phyloP scores from a whole-genome alignment of 1,140 invertebrate genomes.

The Drosophila melanogaster region DNA sequence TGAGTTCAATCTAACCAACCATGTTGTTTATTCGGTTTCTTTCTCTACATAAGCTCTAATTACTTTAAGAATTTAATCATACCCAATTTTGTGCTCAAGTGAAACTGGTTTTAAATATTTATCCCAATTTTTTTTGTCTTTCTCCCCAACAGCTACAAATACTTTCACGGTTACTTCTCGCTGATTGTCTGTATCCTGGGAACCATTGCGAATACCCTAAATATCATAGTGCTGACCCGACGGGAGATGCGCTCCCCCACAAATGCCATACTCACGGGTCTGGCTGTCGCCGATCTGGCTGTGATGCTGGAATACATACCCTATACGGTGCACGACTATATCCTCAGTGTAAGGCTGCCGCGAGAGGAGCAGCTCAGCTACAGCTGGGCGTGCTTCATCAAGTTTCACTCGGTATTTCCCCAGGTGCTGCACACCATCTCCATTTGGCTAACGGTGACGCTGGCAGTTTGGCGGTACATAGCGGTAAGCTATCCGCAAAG shows the following conservation, averaged over 20 bases:
- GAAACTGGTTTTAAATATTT: no score
- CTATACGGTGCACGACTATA: slow-evolving; percentile 92
- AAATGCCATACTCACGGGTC: slow-evolving; percentile 93
- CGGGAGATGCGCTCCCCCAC: slow-evolving; percentile 94
- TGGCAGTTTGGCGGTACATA: slow-evolving; percentile 97
- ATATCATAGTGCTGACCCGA: slow-evolving; percentile 96
- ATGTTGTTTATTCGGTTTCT: no score
- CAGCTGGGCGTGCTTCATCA: slow-evolving; percentile 91
- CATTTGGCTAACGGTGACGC: slow-evolving; percentile 95
- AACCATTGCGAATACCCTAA: slow-evolving; percentile 95
- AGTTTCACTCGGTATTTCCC: slow-evolving; percentile 93
- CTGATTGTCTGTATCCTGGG: slow-evolving; percentile 94
- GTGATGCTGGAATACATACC: slow-evolving; percentile 98
- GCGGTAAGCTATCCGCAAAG: slow-evolving; percentile 92
- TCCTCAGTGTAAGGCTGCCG: slow-evolving; percentile 84
- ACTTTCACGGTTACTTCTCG: slow-evolving; percentile 80
- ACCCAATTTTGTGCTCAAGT: no score
- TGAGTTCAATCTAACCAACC: no score
- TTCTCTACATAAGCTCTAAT: no score
- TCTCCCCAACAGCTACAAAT: slow-evolving; percentile 64
- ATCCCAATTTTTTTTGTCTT: no score
- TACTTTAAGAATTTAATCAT: no score
- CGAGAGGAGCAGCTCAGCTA: slow-evolving; percentile 87
- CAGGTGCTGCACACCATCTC: slow-evolving; percentile 96
- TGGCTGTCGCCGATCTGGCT: slow-evolving; percentile 96